These are phyloP conservation scores for Silurus lanzhouensis DNA, from an alignment of 2,797 vertebrate genomes.

Conservation along the genomic window DNA sequence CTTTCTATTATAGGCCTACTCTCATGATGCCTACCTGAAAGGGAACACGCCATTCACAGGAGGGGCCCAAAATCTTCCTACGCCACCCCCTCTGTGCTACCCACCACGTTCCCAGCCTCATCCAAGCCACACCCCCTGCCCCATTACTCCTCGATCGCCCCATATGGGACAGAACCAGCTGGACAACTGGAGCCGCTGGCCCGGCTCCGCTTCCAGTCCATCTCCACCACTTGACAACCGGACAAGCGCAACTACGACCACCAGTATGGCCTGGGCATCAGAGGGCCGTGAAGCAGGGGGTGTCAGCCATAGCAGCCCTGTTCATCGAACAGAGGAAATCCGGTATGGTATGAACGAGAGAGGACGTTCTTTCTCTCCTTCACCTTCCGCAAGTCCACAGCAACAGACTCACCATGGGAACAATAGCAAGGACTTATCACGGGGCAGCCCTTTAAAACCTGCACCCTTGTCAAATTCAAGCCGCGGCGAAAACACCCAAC, in stretches of 20 bases:
- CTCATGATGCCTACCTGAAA: conserved; percentile 95
- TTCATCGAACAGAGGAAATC: conserved; percentile 78
- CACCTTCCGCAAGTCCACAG: conserved; percentile 73
- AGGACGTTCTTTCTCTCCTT: conserved; percentile 74
- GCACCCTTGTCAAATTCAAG: conserved; percentile 61
- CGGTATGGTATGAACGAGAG: conserved; percentile 79
- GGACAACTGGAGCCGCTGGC: conserved; percentile 81
- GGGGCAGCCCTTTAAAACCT: conserved; percentile 57
- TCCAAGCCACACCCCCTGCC: conserved; percentile 57
- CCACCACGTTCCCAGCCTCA: conserved; percentile 80
- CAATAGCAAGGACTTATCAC: conserved; percentile 67
- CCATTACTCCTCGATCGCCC: conserved; percentile 59
- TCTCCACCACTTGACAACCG: conserved; percentile 79
- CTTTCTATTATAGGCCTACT: conserved; percentile 82
- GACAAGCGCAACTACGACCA: conserved; percentile 66
- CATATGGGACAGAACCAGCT: conserved; percentile 79
- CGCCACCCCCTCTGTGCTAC: conserved; percentile 90
- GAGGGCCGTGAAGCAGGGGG: conserved; percentile 73
- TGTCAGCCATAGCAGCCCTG: conserved; percentile 70
- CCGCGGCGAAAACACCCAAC: conserved; percentile 82
- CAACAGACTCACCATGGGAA: conserved; percentile 72
- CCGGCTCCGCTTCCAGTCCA: conserved; percentile 67
- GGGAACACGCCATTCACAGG: conserved; percentile 90
- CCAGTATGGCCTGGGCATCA: conserved; percentile 72
- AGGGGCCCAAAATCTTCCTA: conserved; percentile 88